Conservation (phyloP, 1,140 invertebrate genomes). For the Eumaeus atala region DNA sequence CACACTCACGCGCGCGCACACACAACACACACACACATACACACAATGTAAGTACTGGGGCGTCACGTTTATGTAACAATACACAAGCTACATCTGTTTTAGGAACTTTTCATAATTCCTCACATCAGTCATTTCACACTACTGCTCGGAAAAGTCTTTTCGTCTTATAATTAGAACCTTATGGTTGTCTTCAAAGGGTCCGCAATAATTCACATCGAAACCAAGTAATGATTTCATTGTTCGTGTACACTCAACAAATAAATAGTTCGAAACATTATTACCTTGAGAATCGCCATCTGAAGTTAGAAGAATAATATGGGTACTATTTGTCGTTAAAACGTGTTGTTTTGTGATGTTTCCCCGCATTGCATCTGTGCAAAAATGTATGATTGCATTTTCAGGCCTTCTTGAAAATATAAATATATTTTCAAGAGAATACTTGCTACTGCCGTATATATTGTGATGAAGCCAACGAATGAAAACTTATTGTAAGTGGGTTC, state of each 20-base stretch:
- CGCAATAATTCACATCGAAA: background rate
- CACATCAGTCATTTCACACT: background rate
- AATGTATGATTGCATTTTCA: background rate
- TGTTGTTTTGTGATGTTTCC: background rate
- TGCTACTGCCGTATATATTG: background rate
- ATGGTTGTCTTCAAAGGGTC: background rate
- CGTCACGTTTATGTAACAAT: background rate
- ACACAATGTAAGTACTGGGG: too few species aligned
- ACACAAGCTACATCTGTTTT: background rate
- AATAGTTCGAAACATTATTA: too few species aligned
- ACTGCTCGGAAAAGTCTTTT: background rate
- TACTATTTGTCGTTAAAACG: conserved; percentile 3
- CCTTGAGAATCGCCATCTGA: too few species aligned
- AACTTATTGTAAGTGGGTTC: background rate
- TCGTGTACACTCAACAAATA: too few species aligned
- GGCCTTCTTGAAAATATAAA: background rate
- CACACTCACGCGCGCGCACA: too few species aligned
- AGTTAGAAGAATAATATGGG: too few species aligned
- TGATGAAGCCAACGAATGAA: conserved; percentile 4
- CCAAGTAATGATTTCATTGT: background rate
- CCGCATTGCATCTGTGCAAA: background rate
- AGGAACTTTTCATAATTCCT: background rate
- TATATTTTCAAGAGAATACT: background rate
- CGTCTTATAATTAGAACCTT: conserved; percentile 2
- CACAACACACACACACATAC: too few species aligned